Base-by-base conservation (phyloP, 2,113 vertebrate species). In the Hyla sarda region DNA sequence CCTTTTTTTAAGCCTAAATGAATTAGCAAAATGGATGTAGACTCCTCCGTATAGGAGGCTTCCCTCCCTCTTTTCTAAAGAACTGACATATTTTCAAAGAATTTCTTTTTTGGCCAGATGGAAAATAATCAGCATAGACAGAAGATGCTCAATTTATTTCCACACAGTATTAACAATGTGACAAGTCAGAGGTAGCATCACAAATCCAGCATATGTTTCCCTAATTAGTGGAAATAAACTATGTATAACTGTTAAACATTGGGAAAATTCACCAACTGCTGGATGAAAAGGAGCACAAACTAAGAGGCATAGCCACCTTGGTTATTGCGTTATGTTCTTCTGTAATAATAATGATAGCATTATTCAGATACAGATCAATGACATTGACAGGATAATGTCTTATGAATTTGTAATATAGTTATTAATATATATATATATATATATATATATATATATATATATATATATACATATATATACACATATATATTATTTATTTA, bases 181-280 rank as follows among this genome's bases (percentile, higher is more conserved):
- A 80, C 77, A 80, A 80, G 19, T 23, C 32, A 45, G 52, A 32
- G 34, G 54, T 58, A 41, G 34, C 30, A 60, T 23, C 17, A 80
- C 77, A 80, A n/a, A 60, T 60, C 52, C 77, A 80, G 52, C 77
- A 80, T 80, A 80, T 80, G 77, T 80, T 80, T 60, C 25, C 47
- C n/a, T 80, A 80, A 80, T 80, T 80, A 80, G 77, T 45, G 67
- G 67, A 71, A 71, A 71, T 71, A 71, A 71, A 71, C 37, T 71
- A 71, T 71, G 67, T 71, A 3, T 71, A 71, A 71, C 67, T 71
- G 67, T 21, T 71, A 71, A 32, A 37, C 67, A 34, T 71, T 34
- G 54, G 8, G 62, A 80, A 41, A 56, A 34, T 19, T 19, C 67
- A 21, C 67, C 67, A 34, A 71, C 67, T 37, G 30, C 32, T 69